Conservation (phyloP, 2,113 vertebrate genomes). For the Psephotus haematonotus region DNA sequence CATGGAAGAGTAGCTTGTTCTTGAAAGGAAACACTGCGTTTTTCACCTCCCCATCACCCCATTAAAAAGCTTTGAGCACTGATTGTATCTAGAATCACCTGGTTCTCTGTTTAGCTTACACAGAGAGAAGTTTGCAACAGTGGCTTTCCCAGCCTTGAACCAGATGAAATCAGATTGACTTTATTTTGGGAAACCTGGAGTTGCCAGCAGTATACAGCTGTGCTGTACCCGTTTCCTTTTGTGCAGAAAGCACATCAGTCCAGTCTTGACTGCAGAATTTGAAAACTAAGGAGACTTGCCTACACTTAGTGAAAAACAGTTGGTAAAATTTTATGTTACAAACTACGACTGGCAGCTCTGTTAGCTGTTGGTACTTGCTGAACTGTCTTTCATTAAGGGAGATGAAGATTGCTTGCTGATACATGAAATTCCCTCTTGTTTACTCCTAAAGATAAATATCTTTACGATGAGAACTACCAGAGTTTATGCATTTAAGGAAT, state of each 20-base stretch:
- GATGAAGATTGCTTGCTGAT: background rate
- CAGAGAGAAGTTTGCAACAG: background rate
- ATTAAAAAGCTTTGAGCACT: background rate
- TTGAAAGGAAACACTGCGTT: background rate
- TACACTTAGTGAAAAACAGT: background rate
- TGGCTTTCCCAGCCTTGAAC: background rate
- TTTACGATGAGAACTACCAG: background rate
- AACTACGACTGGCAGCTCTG: background rate
- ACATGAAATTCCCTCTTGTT: background rate
- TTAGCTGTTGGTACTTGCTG: background rate
- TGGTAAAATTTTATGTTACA: background rate
- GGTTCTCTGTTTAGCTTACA: background rate
- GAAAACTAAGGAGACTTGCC: background rate
- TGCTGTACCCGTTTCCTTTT: background rate
- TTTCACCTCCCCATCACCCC: background rate
- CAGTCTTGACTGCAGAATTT: background rate
- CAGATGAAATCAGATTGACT: background rate
- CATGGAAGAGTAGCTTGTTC: background rate
- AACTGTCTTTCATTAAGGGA: background rate
- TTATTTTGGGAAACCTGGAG: background rate
- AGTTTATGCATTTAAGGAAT: background rate
- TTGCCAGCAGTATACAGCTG: background rate
- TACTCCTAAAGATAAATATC: background rate
- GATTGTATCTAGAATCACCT: background rate
- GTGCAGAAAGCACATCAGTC: background rate